Conservation (phyloP, 1,140 invertebrate species). For the Chlorops oryzae region DNA sequence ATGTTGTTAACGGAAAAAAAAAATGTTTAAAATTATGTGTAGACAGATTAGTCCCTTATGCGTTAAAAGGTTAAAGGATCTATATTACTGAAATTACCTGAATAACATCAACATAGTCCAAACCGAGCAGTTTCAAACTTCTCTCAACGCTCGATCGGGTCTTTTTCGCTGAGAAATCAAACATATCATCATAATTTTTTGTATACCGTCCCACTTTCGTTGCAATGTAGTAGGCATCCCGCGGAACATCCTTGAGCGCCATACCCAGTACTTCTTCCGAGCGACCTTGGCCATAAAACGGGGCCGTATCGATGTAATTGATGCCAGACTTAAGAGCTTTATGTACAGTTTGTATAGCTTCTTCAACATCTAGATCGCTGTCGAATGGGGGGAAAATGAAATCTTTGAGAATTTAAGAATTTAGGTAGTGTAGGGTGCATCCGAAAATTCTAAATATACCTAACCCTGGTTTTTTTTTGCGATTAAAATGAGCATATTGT, state of each 20-base stretch:
- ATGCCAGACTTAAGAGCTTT: slow-evolving; percentile 70
- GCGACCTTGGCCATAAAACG: slow-evolving; percentile 84
- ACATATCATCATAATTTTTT: slow-evolving; percentile 65
- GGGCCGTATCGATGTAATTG: slow-evolving; percentile 88
- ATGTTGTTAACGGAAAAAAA: too few species aligned
- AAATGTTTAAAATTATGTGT: background rate
- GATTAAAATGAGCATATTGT: too few species aligned
- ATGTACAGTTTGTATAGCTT: slow-evolving; percentile 64
- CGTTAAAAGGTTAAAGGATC: background rate
- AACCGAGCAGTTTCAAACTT: slow-evolving; percentile 65
- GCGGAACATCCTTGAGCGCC: slow-evolving; percentile 70
- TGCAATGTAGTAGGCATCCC: slow-evolving; percentile 79
- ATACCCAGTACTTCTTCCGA: slow-evolving; percentile 77
- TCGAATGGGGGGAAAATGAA: too few species aligned
- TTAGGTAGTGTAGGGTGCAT: too few species aligned
- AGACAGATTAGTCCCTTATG: too few species aligned
- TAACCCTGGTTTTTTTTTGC: too few species aligned
- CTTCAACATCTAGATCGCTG: slow-evolving; percentile 48
- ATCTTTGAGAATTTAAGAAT: too few species aligned
- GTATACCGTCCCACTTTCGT: slow-evolving; percentile 90
- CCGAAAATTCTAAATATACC: too few species aligned
- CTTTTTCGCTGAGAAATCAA: slow-evolving; percentile 78
- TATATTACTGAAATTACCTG: slow-evolving; percentile 55
- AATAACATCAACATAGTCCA: slow-evolving; percentile 84
- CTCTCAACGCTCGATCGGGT: slow-evolving; percentile 69